A percentile compares a stretch with the other conserved stretches of the same genome.
Evolutionary conservation across 2,888 invertebrate genomes (phyloP).

Genomic region (Agrochola lychnidis): DNA sequence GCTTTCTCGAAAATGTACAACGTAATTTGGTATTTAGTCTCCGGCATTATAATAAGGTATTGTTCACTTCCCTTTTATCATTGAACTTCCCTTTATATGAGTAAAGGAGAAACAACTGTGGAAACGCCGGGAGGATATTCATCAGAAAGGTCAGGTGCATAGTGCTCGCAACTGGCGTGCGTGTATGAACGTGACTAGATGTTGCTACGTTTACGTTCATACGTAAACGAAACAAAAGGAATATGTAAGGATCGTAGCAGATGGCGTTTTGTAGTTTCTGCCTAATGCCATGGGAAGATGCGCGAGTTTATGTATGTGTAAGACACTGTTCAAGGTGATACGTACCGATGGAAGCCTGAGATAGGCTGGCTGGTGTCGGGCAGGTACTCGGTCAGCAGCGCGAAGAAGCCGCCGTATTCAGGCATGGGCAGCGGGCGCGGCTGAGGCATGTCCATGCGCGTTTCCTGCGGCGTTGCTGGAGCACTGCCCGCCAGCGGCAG

Average conservation of each 20-base stretch:
- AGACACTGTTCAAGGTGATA: neutral
- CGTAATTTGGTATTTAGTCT: neutral
- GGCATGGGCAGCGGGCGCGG: slow-evolving; percentile 99
- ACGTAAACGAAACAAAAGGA: too few relatives aligned
- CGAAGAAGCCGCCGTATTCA: slow-evolving; percentile 99
- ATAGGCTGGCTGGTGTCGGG: slow-evolving; percentile 97
- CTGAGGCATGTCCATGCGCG: slow-evolving; percentile 87
- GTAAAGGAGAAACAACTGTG: neutral
- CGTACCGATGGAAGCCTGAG: slow-evolving; percentile 97
- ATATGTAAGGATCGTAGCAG: neutral
- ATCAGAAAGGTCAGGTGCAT: neutral
- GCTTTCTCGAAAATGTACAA: neutral
- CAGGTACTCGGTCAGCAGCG: slow-evolving; percentile 97
- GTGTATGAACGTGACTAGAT: neutral
- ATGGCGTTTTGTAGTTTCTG: too few relatives aligned
- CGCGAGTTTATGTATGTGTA: neutral
- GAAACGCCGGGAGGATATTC: neutral
- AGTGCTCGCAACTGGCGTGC: neutral
- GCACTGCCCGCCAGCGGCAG: slow-evolving; percentile 72
- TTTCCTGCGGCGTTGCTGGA: slow-evolving; percentile 77
- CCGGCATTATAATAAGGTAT: neutral
- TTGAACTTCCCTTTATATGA: too few relatives aligned
- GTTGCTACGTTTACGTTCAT: too few relatives aligned
- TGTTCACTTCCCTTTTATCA: neutral
- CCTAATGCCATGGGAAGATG: neutral